A percentile compares a stretch with the other conserved stretches of the same genome.
These are phyloP conservation scores for Nannospalax galili DNA, from an alignment of 2,113 vertebrate species.

Conservation along the genomic window DNA sequence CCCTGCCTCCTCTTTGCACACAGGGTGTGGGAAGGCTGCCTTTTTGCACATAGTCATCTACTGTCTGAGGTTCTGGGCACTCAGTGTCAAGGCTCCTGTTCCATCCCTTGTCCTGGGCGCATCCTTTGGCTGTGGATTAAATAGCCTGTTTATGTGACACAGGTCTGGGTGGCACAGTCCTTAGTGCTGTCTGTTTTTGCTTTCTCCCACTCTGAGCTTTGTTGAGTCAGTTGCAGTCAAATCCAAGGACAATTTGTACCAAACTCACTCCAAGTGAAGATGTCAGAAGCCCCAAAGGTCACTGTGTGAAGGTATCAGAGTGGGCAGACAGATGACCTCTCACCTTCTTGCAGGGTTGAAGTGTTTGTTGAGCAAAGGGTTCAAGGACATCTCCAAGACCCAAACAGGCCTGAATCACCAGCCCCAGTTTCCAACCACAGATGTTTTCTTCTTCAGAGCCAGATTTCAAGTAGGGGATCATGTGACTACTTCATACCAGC, in stretches of 20 bases:
- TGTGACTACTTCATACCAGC: not conserved
- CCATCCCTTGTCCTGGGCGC: not conserved
- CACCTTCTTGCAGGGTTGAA: constrained; percentile 24
- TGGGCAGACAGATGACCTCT: constrained; percentile 78
- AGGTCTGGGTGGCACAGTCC: constrained; percentile 12
- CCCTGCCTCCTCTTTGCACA: not conserved
- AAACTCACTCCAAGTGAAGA: constrained; percentile 49
- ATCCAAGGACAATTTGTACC: constrained; percentile 63
- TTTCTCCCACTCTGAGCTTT: constrained; percentile 35
- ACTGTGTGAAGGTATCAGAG: constrained; percentile 75
- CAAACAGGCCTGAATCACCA: constrained; percentile 74
- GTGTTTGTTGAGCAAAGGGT: constrained; percentile 60
- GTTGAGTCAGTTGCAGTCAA: constrained; percentile 50
- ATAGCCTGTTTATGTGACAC: constrained; percentile 22
- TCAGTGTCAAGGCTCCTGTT: not conserved
- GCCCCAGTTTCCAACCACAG: constrained; percentile 69
- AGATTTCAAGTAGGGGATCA: constrained; percentile 23
- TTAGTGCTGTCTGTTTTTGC: constrained; percentile 47
- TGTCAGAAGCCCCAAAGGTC: constrained; percentile 59
- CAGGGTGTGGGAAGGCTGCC: not conserved
- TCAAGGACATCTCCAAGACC: constrained; percentile 39
- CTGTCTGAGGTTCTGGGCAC: not conserved
- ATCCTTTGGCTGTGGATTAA: not conserved
- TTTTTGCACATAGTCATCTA: not conserved
- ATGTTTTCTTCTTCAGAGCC: constrained; percentile 67